These are phyloP conservation scores for Stomatorhinus walkeri DNA, from an alignment of 2,797 vertebrate species.

Conservation along the genomic window DNA sequence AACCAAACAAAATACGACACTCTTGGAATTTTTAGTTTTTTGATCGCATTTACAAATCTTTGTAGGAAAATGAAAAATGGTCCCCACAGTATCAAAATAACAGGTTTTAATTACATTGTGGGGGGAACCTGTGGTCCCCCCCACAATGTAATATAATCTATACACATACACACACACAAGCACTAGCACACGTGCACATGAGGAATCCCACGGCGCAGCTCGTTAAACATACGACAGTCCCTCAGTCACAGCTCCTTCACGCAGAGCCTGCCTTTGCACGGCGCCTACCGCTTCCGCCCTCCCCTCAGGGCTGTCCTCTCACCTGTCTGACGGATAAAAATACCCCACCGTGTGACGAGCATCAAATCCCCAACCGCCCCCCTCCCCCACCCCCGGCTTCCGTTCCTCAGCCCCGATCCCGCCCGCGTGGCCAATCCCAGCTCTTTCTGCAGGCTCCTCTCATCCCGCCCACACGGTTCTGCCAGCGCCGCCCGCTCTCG, in stretches of 20 bases:
- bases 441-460: neutral
- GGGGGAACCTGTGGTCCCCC: neutral
- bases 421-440: neutral
- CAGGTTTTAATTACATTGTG: neutral
- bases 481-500: neutral
- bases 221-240: neutral
- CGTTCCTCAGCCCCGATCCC: neutral
- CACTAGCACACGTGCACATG: neutral
- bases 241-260: slow-evolving; percentile 10
- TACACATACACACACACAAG: neutral
- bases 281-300: neutral
- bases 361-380: neutral
- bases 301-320: slow-evolving; percentile 4
- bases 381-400: neutral
- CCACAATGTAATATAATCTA: neutral
- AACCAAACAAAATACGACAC: neutral
- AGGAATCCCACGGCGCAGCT: neutral
- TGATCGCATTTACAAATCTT: neutral
- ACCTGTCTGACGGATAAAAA: slow-evolving; percentile 22
- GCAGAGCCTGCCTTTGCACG: neutral
- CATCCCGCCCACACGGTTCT: neutral
- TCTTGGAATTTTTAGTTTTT: neutral
- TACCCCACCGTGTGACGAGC: neutral
- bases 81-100: neutral
- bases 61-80: neutral